Evolutionary conservation across 2,797 vertebrate species (phyloP).

Genomic region (Xenentodon cancila): DNA sequence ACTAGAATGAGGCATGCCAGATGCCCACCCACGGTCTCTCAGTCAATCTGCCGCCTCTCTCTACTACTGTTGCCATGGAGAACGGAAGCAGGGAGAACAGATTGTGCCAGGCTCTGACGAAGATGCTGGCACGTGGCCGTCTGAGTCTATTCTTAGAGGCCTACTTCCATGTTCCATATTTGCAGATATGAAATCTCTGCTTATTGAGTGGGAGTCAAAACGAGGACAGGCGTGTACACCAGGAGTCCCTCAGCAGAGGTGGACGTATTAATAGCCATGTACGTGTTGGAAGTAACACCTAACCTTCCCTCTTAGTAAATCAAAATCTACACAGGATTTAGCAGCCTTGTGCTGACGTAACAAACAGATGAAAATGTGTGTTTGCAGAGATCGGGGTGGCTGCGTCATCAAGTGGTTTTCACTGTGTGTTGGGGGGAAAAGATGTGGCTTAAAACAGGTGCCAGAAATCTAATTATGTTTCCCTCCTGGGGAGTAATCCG

Average conservation of each 20-base stretch:
- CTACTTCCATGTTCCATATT: conserved; percentile 76
- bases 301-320: conserved; percentile 34
- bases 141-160: conserved; percentile 75
- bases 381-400: conserved; percentile 21
- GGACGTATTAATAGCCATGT: conserved; percentile 64
- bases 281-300: conserved; percentile 61
- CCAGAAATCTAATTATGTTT: conserved; percentile 28
- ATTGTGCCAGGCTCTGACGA: conserved; percentile 75
- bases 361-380: conserved; percentile 17
- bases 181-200: conserved; percentile 52
- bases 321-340: conserved; percentile 25
- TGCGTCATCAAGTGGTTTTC: conserved; percentile 40
- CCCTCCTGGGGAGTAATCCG: conserved; percentile 22
- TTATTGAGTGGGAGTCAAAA: conserved; percentile 50
- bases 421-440: background rate
- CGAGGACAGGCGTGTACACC: conserved; percentile 55
- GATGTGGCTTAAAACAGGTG: conserved; percentile 9
- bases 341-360: conserved; percentile 43
- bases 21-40: conserved; percentile 81
- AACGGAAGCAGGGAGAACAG: conserved; percentile 68
- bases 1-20: conserved; percentile 57
- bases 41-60: conserved; percentile 71
- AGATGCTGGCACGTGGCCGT: conserved; percentile 69
- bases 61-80: conserved; percentile 79
- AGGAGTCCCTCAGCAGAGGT: conserved; percentile 62